A percentile compares a stretch with the other conserved stretches of the same genome.
phyloP scores from a whole-genome alignment of 1,140 invertebrate species.

The Aricia agestis region DNA sequence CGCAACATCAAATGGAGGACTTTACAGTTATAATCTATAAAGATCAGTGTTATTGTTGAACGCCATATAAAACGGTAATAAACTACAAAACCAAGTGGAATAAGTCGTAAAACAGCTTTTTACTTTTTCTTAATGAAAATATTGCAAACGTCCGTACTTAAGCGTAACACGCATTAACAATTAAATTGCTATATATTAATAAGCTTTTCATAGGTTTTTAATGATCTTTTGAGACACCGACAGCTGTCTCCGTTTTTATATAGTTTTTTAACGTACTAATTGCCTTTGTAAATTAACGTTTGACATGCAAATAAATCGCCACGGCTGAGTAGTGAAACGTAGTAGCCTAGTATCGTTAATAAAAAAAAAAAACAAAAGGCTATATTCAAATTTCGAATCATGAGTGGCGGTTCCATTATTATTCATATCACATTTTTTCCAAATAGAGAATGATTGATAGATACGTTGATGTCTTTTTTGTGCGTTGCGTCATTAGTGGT shows the following conservation, averaged over 20 bases:
- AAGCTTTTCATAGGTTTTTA: slow-evolving; percentile 3
- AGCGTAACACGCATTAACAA: slow-evolving; percentile 2
- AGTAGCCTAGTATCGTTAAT: background rate
- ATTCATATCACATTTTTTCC: slow-evolving; percentile 47
- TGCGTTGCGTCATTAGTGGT: slow-evolving; percentile 64
- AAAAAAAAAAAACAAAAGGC: slow-evolving; percentile 45
- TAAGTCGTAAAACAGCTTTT: slow-evolving; percentile 1
- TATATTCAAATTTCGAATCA: slow-evolving; percentile 68
- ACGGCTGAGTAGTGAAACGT: background rate
- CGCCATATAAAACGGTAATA: background rate
- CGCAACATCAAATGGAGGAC: background rate
- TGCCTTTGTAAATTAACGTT: background rate
- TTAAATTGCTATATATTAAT: slow-evolving; percentile 1
- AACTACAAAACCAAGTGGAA: slow-evolving; percentile 7
- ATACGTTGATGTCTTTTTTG: slow-evolving; percentile 65
- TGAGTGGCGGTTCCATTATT: slow-evolving; percentile 49
- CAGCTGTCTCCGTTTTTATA: background rate
- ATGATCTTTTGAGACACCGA: slow-evolving; percentile 2
- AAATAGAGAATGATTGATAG: slow-evolving; percentile 70
- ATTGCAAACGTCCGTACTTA: background rate
- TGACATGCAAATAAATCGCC: background rate
- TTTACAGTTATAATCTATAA: background rate
- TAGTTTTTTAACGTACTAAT: background rate
- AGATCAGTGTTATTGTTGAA: background rate
- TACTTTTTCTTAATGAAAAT: background rate